Conservation (phyloP, 2,113 vertebrate species). For the Oxyura jamaicensis region DNA sequence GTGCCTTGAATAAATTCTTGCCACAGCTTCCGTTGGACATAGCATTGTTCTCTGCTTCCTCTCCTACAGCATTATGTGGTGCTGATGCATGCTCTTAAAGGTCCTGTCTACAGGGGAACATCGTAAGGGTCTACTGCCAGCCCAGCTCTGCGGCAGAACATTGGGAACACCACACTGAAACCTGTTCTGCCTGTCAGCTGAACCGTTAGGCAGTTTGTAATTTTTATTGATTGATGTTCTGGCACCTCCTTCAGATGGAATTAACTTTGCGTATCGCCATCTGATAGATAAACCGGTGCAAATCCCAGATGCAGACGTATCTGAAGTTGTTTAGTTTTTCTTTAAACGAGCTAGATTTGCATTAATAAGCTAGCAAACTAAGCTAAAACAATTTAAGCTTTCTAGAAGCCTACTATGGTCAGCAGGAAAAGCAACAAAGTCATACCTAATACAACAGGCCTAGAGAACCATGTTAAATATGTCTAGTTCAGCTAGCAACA, state of each 20-base stretch:
- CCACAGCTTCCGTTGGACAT: conserved; percentile 48
- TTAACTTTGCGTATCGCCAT: not conserved
- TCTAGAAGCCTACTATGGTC: not conserved
- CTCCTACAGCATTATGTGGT: not conserved
- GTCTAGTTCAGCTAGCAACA: not conserved
- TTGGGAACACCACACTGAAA: not conserved
- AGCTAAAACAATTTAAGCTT: not conserved
- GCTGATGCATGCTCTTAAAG: conserved; percentile 14
- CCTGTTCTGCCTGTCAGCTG: conserved; percentile 40
- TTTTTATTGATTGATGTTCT: conserved; percentile 55
- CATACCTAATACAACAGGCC: not conserved
- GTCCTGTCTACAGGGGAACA: not conserved
- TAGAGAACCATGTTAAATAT: not conserved
- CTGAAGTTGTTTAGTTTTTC: not conserved
- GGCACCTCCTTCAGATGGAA: conserved; percentile 32
- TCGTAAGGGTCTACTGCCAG: not conserved
- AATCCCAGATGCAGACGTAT: not conserved
- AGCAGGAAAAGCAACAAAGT: not conserved
- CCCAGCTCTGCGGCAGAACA: not conserved
- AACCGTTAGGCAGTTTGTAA: conserved; percentile 50
- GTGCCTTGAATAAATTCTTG: conserved; percentile 58
- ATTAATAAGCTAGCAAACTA: conserved; percentile 3
- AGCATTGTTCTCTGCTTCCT: conserved; percentile 65
- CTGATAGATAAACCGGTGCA: not conserved
- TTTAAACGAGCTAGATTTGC: not conserved